These are phyloP conservation scores for Mesorhabditis spiculigera DNA, from an alignment of 2,888 invertebrate genomes.

Conservation along the genomic window DNA sequence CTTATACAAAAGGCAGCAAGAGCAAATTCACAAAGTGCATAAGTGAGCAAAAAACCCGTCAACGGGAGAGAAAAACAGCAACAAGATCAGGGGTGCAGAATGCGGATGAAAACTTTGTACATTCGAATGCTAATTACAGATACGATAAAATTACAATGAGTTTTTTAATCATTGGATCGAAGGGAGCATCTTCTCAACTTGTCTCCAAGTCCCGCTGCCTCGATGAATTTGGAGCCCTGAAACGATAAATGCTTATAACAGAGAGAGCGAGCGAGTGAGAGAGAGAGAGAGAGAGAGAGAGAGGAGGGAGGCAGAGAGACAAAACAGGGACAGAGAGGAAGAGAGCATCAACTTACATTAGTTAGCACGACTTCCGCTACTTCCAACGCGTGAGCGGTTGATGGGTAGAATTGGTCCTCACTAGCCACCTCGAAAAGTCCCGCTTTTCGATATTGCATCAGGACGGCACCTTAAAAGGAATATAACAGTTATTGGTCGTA, in stretches of 20 bases:
- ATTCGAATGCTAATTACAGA: too few species aligned
- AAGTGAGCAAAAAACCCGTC: too few species aligned
- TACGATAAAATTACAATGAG: too few species aligned
- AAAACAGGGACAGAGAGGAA: background rate
- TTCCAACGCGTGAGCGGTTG: conserved; percentile 25
- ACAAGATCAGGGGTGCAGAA: too few species aligned
- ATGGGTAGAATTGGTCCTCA: conserved; percentile 24
- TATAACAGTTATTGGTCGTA: too few species aligned
- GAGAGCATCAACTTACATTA: background rate
- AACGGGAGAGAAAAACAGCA: too few species aligned
- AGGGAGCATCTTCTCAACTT: background rate
- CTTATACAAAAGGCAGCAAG: too few species aligned
- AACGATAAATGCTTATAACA: background rate
- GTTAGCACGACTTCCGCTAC: conserved; percentile 10
- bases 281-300: background rate
- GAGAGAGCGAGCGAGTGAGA: background rate
- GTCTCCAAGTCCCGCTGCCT: background rate
- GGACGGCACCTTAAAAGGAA: conserved; percentile 25
- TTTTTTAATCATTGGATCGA: background rate
- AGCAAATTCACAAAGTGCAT: too few species aligned
- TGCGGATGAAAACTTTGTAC: too few species aligned
- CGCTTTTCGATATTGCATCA: conserved; percentile 27
- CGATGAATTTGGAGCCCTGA: background rate
- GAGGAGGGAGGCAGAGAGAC: too few species aligned
- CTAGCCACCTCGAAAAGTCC: conserved; percentile 22